Evolutionary conservation across 2,113 vertebrate genomes (phyloP), one percentile per base, ranked within the genome.

Genomic region (Vulpes ferrilata): DNA sequence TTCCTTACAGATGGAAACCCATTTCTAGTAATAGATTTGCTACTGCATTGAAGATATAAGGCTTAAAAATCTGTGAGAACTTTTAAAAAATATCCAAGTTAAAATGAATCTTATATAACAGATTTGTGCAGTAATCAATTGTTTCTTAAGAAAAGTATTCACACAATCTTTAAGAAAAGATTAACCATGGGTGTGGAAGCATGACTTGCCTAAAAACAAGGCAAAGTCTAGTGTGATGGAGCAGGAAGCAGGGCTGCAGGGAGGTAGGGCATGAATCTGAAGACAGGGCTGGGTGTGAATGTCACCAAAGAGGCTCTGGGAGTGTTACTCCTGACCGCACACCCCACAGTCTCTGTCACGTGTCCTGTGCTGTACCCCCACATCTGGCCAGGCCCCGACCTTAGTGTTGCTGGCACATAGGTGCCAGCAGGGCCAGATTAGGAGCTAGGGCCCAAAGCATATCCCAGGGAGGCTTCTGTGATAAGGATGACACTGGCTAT

Each of bases 101-200:
- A 43, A 65, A 59, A 27, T 27, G 20, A 59, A 81, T 60, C 73
- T 71, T 51, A 3, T 27, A 59, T 59, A 67, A 59, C 19, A 69
- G 27, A 15, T 67, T 67, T 48, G 35, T 51, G 23, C 30, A 71
- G 15, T 22, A 62, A 60, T 3, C 7, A 62, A 62, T 51, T 94
- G 22, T 60, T 57, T 69, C 85, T 67, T 71, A 60, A 53, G n/a
- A 87, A 65, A 69, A 91, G 20, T 73, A 73, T 60, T 69, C 76
- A 22, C 51, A 81, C 20, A 35, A 2, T 30, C 30, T 32, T 11
- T 38, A 30, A 65, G 64, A 73, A 94, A 88, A 43, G 43, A 82
- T 59, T 59, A 80, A 53, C 55, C 15, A 71, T 0, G 3, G n/a
- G n/a, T 3, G 11, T 11, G 20, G 57, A 78, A 59, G 51, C 35